Conservation (phyloP, 2,113 vertebrate genomes). For the Gnathonemus echidnorhynchus region DNA sequence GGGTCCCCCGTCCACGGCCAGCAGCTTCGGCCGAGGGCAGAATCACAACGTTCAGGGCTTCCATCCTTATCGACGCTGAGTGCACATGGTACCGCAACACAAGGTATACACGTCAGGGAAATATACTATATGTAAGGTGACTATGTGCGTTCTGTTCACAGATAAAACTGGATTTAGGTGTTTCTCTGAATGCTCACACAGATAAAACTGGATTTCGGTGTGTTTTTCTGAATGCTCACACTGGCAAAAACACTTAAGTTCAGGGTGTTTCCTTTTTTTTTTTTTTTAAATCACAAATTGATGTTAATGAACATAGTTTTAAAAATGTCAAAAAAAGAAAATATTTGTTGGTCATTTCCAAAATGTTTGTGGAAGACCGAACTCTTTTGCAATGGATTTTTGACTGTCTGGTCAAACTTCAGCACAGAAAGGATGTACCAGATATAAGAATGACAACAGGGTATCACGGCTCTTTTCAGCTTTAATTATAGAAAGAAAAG, state of each 20-base stretch:
- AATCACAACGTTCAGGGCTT: conserved; percentile 99
- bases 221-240: conserved; percentile 38
- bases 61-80: conserved; percentile 95
- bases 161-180: conserved; percentile 56
- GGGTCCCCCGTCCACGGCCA: conserved; percentile 74
- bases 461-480: conserved; percentile 90
- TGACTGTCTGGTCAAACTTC: conserved; percentile 90
- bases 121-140: conserved; percentile 20
- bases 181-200: conserved; percentile 36
- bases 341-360: conserved; percentile 60
- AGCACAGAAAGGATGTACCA: conserved; percentile 93
- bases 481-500: conserved; percentile 80
- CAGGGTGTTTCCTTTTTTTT: conserved; percentile 59
- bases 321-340: conserved; percentile 56
- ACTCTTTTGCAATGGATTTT: conserved; percentile 86
- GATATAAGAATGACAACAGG: conserved; percentile 82
- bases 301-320: conserved; percentile 51
- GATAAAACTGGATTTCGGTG: conserved; percentile 56
- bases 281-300: conserved; percentile 72
- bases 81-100: conserved; percentile 33
- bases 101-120: conserved; percentile 70
- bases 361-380: conserved; percentile 80
- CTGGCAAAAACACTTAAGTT: conserved; percentile 50
- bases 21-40: conserved; percentile 85
- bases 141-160: conserved; percentile 55